Base-by-base conservation (phyloP, 2,113 vertebrate species). In the Myocastor coypus region DNA sequence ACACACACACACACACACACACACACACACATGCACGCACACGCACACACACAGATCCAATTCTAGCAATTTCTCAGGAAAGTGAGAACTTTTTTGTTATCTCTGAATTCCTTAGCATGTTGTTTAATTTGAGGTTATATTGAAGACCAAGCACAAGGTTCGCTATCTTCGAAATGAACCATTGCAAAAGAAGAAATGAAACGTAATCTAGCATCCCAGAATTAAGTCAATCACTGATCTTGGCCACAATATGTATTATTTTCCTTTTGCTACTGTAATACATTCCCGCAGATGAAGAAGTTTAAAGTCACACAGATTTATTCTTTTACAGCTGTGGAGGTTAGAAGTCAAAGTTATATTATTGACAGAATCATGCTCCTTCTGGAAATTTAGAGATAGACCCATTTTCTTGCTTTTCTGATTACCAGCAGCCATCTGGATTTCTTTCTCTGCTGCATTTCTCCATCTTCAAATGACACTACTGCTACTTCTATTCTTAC, bases 31-130 rank as follows among this genome's bases (percentile, higher is more conserved):
- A 69, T 34, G n/a, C 32, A n/a, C 34, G 20, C 69, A 37, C n/a
- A 22, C 13, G 46, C 73, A 46, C 73, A 28, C 71, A 73, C 64
- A 57, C 55, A 57, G 14, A 57, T 52, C 40, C 19, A 57, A 16
- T 91, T 77, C n/a, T 61, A 89, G 9, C 80, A 73, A 94, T 69
- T 89, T 92, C 46, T 61, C 63, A 90, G 37, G 3, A 52, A 55
- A 87, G 5, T 34, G 40, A 50, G 5, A 77, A 30, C 0, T 22
- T 82, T 19, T 81, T 81, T 40, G 46, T 7, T 92, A 8, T 28
- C 40, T 92, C 16, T 87, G 12, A 84, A 80, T 68, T 9, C 5
- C 14, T 28, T n/a, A 34, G 40, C 20, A 63, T 90, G 12, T 3
- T 84, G n/a, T 3, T 55, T 9, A 46, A 2, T 37, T 17, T 78